phyloP scores from a whole-genome alignment of 1,140 invertebrate genomes.

The Hylaeus volcanicus region DNA sequence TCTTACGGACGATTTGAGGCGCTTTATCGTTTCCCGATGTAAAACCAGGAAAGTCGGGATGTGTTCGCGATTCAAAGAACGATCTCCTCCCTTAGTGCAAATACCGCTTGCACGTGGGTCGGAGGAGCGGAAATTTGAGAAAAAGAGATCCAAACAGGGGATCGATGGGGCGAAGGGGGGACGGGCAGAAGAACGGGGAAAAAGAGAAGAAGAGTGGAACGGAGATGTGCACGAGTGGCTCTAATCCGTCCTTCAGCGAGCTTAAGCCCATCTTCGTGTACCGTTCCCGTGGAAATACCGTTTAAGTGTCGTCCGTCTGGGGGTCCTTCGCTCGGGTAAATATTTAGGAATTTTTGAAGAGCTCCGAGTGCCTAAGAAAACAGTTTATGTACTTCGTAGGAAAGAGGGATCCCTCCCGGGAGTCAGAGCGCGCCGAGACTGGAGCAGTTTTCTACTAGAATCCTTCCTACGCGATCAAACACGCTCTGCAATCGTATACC shows the following conservation, averaged over 20 bases:
- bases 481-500: constrained; percentile 20
- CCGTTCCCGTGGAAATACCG: constrained; percentile 58
- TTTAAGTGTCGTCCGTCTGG: constrained; percentile 69
- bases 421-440: constrained; percentile 4
- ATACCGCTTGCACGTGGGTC: constrained; percentile 27
- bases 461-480: constrained; percentile 20
- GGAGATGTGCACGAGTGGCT: constrained; percentile 65
- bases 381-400: constrained; percentile 67
- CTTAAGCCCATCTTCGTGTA: constrained; percentile 69
- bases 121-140: constrained; percentile 20
- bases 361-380: constrained; percentile 77
- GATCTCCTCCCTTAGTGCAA: constrained; percentile 50
- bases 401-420: constrained; percentile 46
- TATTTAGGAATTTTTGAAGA: constrained; percentile 78
- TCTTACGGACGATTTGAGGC: constrained; percentile 30
- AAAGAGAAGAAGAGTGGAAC: constrained; percentile 38
- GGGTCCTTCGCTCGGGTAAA: constrained; percentile 72
- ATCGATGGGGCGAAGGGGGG: not conserved
- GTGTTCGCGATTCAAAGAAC: constrained; percentile 53
- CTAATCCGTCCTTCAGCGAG: constrained; percentile 72
- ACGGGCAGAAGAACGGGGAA: constrained; percentile 9
- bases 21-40: constrained; percentile 40
- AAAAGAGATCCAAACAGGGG: constrained; percentile 8
- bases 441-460: constrained; percentile 39
- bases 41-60: constrained; percentile 27